A percentile compares a stretch with the other conserved stretches of the same genome.
These are phyloP conservation scores for crab-eating macaque (Macaca fascicularis) DNA, from an alignment of 2,113 vertebrate genomes.

Conservation along the genomic window DNA sequence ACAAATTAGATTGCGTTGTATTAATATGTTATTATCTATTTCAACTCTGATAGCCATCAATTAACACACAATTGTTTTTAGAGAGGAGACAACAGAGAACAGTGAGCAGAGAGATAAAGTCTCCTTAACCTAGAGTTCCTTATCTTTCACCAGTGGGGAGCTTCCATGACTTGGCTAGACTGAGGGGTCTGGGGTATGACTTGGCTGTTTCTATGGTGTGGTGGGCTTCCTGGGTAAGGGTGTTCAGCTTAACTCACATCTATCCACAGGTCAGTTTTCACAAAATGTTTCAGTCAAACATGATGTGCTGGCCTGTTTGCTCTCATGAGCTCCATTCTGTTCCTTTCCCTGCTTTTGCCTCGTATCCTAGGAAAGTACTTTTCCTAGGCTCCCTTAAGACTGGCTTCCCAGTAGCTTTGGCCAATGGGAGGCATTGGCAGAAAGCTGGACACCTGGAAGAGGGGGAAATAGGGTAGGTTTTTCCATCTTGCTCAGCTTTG, in stretches of 20 bases:
- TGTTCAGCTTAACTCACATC: not conserved
- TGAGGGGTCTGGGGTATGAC: not conserved
- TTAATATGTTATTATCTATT: not conserved
- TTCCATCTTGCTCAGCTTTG: not conserved
- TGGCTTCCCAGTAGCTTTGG: not conserved
- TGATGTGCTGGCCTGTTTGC: not conserved
- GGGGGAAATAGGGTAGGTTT: not conserved
- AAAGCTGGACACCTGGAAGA: not conserved
- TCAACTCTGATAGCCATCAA: not conserved
- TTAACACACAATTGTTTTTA: not conserved
- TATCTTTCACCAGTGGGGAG: not conserved
- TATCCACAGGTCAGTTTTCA: not conserved
- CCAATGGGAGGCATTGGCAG: not conserved
- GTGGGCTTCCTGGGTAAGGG: not conserved
- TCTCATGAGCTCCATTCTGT: not conserved
- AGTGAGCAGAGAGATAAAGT: not conserved
- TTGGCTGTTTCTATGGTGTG: no score
- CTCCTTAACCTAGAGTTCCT: not conserved
- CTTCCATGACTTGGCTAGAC: not conserved
- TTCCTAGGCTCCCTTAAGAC: not conserved
- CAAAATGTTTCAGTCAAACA: not conserved
- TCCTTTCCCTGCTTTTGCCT: not conserved
- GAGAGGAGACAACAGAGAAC: not conserved
- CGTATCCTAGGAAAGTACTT: not conserved
- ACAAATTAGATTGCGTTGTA: constrained; percentile 3